These are phyloP conservation scores for Caenorhabditis sinica DNA, from an alignment of 2,888 invertebrate species.

Conservation along the genomic window DNA sequence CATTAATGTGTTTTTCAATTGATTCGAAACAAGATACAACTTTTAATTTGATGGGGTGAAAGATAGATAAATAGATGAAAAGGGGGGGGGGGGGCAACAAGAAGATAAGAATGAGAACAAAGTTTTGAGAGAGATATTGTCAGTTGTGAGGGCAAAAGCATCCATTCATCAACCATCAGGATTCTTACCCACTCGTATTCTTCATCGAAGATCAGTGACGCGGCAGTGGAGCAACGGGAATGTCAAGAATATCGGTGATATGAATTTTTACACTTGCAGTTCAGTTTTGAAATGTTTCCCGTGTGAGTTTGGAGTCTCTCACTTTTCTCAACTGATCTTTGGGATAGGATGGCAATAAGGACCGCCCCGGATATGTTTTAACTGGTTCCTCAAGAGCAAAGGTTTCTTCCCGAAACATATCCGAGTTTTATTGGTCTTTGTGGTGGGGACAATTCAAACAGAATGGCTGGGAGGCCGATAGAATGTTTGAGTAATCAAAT, in stretches of 20 bases:
- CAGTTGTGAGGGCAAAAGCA: constrained; percentile 54
- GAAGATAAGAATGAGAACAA: constrained; percentile 51
- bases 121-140: constrained; percentile 65
- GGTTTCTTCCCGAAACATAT: constrained; percentile 2
- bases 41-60: constrained; percentile 63
- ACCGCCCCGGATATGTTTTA: constrained; percentile 40
- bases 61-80: constrained; percentile 55
- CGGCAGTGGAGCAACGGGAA: constrained; percentile 23
- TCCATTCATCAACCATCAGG: constrained; percentile 56
- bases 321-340: constrained; percentile 36
- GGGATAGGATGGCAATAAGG: constrained; percentile 1
- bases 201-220: constrained; percentile 60
- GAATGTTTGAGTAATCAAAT: constrained; percentile 48
- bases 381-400: constrained; percentile 18
- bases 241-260: constrained; percentile 45
- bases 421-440: constrained; percentile 55
- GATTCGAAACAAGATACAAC: constrained; percentile 36
- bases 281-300: constrained; percentile 1
- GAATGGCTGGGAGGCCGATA: not conserved
- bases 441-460: constrained; percentile 7
- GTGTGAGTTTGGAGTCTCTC: no score
- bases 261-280: constrained; percentile 52
- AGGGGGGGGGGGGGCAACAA: constrained; percentile 10
- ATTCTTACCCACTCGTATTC: not conserved
- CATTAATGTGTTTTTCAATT: constrained; percentile 34